These are phyloP conservation scores for Trichacis sp. DNA, from an alignment of 2,888 invertebrate species.

Conservation along the genomic window DNA sequence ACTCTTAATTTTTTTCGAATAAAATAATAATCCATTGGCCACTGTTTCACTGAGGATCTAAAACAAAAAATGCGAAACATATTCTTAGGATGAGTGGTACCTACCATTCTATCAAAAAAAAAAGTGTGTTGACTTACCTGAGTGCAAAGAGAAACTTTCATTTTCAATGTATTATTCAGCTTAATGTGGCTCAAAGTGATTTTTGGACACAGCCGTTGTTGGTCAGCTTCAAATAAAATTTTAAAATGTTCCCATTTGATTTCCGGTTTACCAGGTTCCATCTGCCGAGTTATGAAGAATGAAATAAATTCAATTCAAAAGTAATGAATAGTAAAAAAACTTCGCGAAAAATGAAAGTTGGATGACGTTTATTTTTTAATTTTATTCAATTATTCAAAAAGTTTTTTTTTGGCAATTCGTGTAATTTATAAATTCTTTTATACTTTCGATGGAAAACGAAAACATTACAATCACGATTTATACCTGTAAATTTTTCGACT, in stretches of 20 bases:
- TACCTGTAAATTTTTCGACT: slow-evolving; percentile 31
- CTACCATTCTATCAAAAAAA: too few relatives aligned
- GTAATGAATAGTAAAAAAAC: too few relatives aligned
- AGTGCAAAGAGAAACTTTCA: slow-evolving; percentile 16
- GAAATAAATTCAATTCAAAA: too few relatives aligned
- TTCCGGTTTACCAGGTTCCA: not conserved
- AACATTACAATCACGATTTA: too few relatives aligned
- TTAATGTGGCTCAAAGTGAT: slow-evolving; percentile 11
- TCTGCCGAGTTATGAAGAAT: slow-evolving; percentile 6
- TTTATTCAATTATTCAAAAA: too few relatives aligned
- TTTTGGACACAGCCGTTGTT: slow-evolving; percentile 10
- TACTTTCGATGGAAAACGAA: too few relatives aligned
- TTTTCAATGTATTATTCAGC: slow-evolving; percentile 12
- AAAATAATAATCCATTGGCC: slow-evolving; percentile 14
- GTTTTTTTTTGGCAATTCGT: too few relatives aligned
- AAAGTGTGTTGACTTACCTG: slow-evolving; percentile 4
- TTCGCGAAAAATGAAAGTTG: too few relatives aligned
- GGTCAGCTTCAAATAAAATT: not conserved
- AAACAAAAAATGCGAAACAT: too few relatives aligned
- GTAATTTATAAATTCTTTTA: too few relatives aligned
- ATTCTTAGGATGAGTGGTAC: too few relatives aligned
- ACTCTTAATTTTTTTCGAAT: slow-evolving; percentile 16
- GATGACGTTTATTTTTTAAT: too few relatives aligned
- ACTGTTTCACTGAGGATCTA: slow-evolving; percentile 12
- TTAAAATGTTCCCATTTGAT: slow-evolving; percentile 16